Evolutionary conservation across 2,113 vertebrate genomes (phyloP), one percentile per base, ranked within the genome.

Genomic region (Falco punctatus): DNA sequence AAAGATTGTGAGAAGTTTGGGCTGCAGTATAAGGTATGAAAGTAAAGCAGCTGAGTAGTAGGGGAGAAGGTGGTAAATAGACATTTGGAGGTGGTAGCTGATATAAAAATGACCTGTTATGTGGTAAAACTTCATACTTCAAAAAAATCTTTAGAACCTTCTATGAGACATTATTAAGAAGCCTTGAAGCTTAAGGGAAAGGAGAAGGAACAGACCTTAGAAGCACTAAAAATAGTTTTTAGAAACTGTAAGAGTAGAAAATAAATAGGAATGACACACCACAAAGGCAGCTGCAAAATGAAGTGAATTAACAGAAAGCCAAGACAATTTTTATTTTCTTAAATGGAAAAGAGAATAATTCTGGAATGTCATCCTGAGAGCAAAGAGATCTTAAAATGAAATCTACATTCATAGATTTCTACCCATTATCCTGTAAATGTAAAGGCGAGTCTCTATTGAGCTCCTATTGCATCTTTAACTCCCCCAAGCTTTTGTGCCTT

Each of bases 401-500:
- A 81, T 75, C 65, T 84, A 27, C 35, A 26, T 86, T 93, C 48
- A 61, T 52, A 74, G 44, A 48, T 44, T 83, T 92, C 35, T 40
- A 64, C 28, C 80, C 74, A 69, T 94, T 93, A 72, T 67, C 61
- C 44, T 86, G 17, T 81, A 91, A 90, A 92, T 20, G n/a, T 65
- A 81, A 95, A 84, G 77, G 57, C 19, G 44, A 75, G 10, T 52
- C 86, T 91, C 69, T 74, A 16, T 49, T 7, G 10, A 59, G 48
- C 35, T 92, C 11, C 72, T 87, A 8, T 79, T 93, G 44, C 42
- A 52, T 82, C 71, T 74, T 86, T 49, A 95, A 81, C 24, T 94
- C 72, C 77, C 77, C 33, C 69, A 81, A 94, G 92, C 91, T 92
- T 94, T 96, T 91, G 72, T 92, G 65, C n/a, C 70, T 82, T 75